Conservation (phyloP, 23 tunicate genomes). For the Styela clava region DNA sequence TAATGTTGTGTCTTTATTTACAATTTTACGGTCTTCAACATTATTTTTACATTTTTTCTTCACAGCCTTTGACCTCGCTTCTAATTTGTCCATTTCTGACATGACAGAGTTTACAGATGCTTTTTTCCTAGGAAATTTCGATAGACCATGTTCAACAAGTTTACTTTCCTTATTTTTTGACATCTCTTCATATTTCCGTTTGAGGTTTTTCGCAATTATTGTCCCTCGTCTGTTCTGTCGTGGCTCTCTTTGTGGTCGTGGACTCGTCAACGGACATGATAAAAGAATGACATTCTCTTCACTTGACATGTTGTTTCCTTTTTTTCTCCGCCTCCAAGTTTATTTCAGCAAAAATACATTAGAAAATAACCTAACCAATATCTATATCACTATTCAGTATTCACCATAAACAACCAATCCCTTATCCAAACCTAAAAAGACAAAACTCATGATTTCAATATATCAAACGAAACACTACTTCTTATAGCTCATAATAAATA, state of each 20-base stretch:
- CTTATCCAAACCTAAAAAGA: too few species aligned
- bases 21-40: too few species aligned
- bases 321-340: too few species aligned
- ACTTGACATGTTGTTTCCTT: background rate
- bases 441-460: background rate
- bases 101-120: too few species aligned
- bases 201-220: background rate
- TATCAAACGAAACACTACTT: background rate
- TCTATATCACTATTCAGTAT: too few species aligned
- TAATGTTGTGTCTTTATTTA: too few species aligned
- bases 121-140: too few species aligned
- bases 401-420: too few species aligned
- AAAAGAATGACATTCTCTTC: background rate
- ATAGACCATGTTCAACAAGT: too few species aligned
- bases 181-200: background rate
- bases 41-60: background rate
- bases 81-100: conserved; percentile 17
- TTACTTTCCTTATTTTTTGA: too few species aligned
- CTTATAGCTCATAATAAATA: background rate
- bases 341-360: too few species aligned
- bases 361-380: too few species aligned
- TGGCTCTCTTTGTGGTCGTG: background rate
- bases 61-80: conserved; percentile 20
- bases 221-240: conserved; percentile 9
- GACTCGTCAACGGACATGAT: background rate